Evolutionary conservation across 2,113 vertebrate species (phyloP).

Genomic region (Thomomys bottae): DNA sequence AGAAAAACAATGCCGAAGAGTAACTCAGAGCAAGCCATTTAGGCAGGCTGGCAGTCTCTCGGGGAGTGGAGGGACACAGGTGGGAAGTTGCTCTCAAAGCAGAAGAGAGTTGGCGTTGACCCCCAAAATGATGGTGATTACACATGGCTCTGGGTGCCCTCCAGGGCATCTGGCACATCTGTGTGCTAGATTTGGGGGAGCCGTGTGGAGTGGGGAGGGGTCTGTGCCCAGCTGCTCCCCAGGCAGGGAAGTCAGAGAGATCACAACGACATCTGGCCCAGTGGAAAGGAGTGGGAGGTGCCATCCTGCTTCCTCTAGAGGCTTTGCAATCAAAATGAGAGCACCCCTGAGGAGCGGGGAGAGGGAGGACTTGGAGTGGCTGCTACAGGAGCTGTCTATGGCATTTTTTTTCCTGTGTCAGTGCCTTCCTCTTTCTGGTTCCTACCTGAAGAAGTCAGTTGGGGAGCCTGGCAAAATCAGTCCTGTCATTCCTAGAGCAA

Average conservation of each 20-base stretch:
- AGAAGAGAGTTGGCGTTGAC: slow-evolving; percentile 37
- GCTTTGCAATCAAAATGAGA: neutral
- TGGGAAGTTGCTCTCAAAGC: slow-evolving; percentile 55
- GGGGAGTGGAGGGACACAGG: neutral
- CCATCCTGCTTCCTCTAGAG: neutral
- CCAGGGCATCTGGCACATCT: neutral
- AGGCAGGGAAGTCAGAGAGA: neutral
- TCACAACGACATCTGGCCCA: too few relatives aligned
- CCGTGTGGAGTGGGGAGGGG: neutral
- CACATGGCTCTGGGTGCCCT: neutral
- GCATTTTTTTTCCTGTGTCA: neutral
- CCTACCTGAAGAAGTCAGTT: neutral
- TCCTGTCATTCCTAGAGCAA: neutral
- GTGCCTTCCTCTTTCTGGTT: neutral
- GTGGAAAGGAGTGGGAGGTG: too few relatives aligned
- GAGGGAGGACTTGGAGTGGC: too few relatives aligned
- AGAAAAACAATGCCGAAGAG: neutral
- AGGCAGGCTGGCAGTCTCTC: neutral
- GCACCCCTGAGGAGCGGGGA: too few relatives aligned
- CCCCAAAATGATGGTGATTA: slow-evolving; percentile 26
- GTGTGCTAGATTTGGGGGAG: neutral
- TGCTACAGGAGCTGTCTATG: too few relatives aligned
- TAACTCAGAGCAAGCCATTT: neutral
- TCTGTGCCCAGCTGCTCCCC: slow-evolving; percentile 28
- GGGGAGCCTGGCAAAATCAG: neutral